phyloP scores from a whole-genome alignment of 92 coral and sea anemone genomes.

The Parazoanthus atlanticus region DNA sequence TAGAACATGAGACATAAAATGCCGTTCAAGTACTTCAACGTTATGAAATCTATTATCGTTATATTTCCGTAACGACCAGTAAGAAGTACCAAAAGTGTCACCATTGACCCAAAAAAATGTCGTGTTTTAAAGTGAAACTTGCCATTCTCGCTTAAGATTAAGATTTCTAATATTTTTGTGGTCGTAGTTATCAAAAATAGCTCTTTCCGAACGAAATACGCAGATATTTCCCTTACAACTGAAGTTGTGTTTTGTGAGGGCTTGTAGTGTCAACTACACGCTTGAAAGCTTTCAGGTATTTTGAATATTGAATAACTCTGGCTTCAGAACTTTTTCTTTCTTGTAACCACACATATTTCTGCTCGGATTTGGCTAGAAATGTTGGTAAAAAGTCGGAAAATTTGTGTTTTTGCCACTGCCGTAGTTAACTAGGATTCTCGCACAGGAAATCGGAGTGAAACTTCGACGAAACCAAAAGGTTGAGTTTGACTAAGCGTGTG shows the following conservation, averaged over 20 bases:
- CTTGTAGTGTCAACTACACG: conserved; percentile 47
- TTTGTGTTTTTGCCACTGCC: background rate
- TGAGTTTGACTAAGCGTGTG: background rate
- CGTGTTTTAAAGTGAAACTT: conserved; percentile 1
- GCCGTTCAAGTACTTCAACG: conserved; percentile 35
- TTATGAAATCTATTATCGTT: conserved; percentile 33
- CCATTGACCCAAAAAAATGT: conserved; percentile 11
- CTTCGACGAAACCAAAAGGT: background rate
- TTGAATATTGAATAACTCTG: conserved; percentile 47
- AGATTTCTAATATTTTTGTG: background rate
- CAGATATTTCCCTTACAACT: conserved; percentile 17
- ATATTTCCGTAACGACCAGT: conserved; percentile 49
- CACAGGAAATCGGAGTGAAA: background rate
- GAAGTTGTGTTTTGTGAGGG: conserved; percentile 42
- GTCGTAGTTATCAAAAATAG: background rate
- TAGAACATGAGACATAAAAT: conserved; percentile 43
- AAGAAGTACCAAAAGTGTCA: conserved; percentile 44
- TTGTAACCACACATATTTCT: conserved; percentile 21
- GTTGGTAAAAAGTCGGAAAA: conserved; percentile 10
- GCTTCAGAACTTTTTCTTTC: conserved; percentile 41
- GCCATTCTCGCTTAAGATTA: background rate
- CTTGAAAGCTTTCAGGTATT: conserved; percentile 44
- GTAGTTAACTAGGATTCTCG: background rate
- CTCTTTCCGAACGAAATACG: conserved; percentile 38
- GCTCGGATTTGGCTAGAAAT: conserved; percentile 5